Conservation (phyloP, 2,888 invertebrate genomes). For the Drosophila kuntzei region DNA sequence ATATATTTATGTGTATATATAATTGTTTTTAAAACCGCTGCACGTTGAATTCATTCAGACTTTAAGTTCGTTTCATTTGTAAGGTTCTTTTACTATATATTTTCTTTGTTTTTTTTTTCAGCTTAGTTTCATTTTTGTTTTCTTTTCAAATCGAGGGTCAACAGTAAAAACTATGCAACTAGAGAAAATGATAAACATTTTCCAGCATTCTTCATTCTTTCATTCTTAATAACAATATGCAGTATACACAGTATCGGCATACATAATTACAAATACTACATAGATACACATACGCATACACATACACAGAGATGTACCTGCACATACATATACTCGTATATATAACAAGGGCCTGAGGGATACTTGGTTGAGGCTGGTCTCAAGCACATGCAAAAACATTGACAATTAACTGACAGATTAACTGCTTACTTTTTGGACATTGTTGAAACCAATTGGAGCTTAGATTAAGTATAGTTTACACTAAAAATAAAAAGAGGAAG, state of each 20-base stretch:
- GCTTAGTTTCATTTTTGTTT: constrained; percentile 8
- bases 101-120: constrained; percentile 21
- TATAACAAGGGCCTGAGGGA: constrained; percentile 70
- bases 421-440: constrained; percentile 21
- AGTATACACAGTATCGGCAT: constrained; percentile 24
- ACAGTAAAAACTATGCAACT: constrained; percentile 57
- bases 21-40: constrained; percentile 73
- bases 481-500: constrained; percentile 22
- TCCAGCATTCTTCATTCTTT: constrained; percentile 12
- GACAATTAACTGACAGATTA: constrained; percentile 6
- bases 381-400: constrained; percentile 30
- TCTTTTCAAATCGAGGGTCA: constrained; percentile 40
- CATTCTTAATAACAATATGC: constrained; percentile 47
- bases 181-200: constrained; percentile 36
- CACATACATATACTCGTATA: constrained; percentile 22
- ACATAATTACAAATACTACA: constrained; percentile 46
- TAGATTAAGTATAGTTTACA: constrained; percentile 25
- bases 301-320: constrained; percentile 4
- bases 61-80: constrained; percentile 80
- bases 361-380: constrained; percentile 42
- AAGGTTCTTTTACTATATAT: constrained; percentile 60
- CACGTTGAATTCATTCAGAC: constrained; percentile 78
- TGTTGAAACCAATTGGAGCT: constrained; percentile 64
- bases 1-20: constrained; percentile 46
- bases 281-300: constrained; percentile 24